Conservation (phyloP, 2,797 vertebrate genomes). For the Chaetodon trifasciatus region DNA sequence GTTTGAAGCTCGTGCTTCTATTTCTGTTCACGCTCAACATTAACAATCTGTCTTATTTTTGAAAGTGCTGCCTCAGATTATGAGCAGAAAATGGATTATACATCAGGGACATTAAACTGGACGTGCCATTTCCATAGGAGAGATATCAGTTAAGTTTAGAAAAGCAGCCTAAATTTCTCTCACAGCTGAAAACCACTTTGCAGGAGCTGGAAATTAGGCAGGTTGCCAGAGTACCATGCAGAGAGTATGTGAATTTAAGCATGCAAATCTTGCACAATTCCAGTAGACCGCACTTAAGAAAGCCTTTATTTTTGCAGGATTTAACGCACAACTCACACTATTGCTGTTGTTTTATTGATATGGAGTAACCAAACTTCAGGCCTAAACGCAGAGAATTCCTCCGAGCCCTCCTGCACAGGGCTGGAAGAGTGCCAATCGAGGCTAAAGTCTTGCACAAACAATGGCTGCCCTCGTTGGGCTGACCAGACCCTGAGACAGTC, state of each 20-base stretch:
- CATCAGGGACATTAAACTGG: not conserved
- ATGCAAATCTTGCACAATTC: slow-evolving; percentile 3
- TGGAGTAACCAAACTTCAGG: slow-evolving; percentile 1
- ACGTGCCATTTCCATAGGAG: not conserved
- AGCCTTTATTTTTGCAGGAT: not conserved
- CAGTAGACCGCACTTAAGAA: not conserved
- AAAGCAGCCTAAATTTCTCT: not conserved
- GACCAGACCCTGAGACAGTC: slow-evolving; percentile 33
- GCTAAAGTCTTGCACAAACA: slow-evolving; percentile 84
- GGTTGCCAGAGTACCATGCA: slow-evolving; percentile 14
- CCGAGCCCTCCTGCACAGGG: slow-evolving; percentile 50
- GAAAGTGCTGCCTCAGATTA: slow-evolving; percentile 8
- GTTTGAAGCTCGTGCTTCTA: not conserved
- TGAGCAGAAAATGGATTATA: slow-evolving; percentile 5
- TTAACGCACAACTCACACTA: not conserved
- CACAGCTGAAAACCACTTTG: slow-evolving; percentile 33
- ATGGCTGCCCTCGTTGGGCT: slow-evolving; percentile 39
- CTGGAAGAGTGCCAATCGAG: slow-evolving; percentile 74
- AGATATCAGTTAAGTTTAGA: slow-evolving; percentile 2
- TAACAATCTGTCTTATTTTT: slow-evolving; percentile 4
- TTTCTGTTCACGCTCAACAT: slow-evolving; percentile 1
- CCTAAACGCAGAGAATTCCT: slow-evolving; percentile 10
- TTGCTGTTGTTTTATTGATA: not conserved
- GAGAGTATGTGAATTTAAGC: not conserved
- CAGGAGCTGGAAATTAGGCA: slow-evolving; percentile 3